Percentiles rank a stretch among this genome's conserved stretches.
phyloP scores from a whole-genome alignment of 2,888 invertebrate species.

The Hedychridium roseum region DNA sequence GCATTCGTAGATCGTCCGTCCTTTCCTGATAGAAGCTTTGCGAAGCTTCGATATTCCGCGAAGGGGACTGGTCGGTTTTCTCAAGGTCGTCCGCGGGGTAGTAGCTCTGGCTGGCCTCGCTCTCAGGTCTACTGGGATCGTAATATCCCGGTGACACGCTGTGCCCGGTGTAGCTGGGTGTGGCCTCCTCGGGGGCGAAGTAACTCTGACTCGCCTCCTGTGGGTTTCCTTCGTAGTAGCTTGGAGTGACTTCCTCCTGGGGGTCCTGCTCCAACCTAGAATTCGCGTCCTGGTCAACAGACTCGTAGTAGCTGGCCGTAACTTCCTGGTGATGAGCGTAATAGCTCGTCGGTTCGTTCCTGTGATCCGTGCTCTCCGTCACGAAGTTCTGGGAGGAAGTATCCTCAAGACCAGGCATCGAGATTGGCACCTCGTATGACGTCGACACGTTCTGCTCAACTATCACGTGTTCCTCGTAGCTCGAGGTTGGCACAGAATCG shows the following conservation, averaged over 20 bases:
- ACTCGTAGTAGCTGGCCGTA: conserved; percentile 52
- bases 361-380: conserved; percentile 53
- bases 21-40: conserved; percentile 58
- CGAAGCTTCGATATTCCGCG: conserved; percentile 55
- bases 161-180: conserved; percentile 51
- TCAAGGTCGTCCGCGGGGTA: conserved; percentile 53
- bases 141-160: conserved; percentile 54
- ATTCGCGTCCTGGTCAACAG: conserved; percentile 45
- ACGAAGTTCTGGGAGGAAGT: conserved; percentile 55
- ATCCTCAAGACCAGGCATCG: conserved; percentile 56
- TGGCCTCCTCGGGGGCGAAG: conserved; percentile 50
- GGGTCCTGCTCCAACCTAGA: conserved; percentile 49
- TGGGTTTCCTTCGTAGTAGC: conserved; percentile 50
- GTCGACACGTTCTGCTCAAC: conserved; percentile 59
- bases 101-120: conserved; percentile 57
- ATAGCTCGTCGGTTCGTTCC: conserved; percentile 54
- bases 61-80: conserved; percentile 44
- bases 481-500: conserved; percentile 55
- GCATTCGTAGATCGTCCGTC: conserved; percentile 43
- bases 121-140: conserved; percentile 51
- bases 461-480: conserved; percentile 54
- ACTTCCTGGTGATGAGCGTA: conserved; percentile 52
- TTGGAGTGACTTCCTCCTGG: conserved; percentile 53
- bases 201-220: conserved; percentile 58
- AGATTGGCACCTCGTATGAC: conserved; percentile 56